Conservation (phyloP, 2,113 vertebrate genomes). For the Amphiprion percula region DNA sequence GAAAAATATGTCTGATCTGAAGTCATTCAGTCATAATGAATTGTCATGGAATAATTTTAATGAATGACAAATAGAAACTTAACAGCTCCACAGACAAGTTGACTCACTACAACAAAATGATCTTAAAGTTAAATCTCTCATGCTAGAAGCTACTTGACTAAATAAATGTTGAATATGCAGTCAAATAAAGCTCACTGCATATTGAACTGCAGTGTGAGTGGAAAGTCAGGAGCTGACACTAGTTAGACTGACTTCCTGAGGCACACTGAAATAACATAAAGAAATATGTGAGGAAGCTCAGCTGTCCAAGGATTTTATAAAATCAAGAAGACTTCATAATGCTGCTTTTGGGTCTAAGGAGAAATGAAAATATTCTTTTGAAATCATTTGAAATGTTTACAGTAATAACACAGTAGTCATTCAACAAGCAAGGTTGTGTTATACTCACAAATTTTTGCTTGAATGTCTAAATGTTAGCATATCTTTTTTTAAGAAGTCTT, state of each 20-base stretch:
- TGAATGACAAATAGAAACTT: constrained; percentile 2
- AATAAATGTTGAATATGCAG: not conserved
- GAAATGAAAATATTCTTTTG: constrained; percentile 2
- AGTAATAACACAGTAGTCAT: not conserved
- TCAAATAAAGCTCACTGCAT: constrained; percentile 14
- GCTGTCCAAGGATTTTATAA: constrained; percentile 30
- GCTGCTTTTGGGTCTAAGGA: constrained; percentile 5
- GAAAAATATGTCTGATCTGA: not conserved
- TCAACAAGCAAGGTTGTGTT: not conserved
- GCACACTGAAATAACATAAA: constrained; percentile 24
- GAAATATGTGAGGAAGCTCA: constrained; percentile 29
- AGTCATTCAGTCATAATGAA: not conserved
- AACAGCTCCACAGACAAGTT: not conserved
- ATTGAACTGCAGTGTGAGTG: not conserved
- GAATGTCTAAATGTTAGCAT: no score
- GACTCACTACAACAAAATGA: not conserved
- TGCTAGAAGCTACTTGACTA: not conserved
- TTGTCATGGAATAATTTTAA: not conserved
- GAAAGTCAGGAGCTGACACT: constrained; percentile 23
- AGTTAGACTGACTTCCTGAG: constrained; percentile 28
- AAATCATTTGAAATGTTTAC: not conserved
- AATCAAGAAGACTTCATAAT: constrained; percentile 14
- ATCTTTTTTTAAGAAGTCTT: no score
- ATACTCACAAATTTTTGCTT: not conserved
- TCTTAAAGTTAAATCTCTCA: constrained; percentile 19